Conservation (phyloP, 2,888 invertebrate genomes). For the Erpobdella octoculata region DNA sequence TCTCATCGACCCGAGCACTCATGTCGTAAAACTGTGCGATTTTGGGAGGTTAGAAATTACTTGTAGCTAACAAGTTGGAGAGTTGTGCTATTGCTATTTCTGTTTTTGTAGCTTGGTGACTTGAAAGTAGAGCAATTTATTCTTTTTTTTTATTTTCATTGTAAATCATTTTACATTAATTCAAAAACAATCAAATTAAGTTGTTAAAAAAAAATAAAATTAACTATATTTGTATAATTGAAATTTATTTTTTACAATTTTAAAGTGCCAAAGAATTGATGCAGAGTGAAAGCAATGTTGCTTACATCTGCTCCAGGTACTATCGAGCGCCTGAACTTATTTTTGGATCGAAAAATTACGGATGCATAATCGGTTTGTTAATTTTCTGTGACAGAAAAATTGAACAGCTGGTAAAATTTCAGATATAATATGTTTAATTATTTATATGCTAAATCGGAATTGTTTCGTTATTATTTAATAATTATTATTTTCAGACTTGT, state of each 20-base stretch:
- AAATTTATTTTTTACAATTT: background rate
- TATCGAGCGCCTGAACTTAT: constrained; percentile 98
- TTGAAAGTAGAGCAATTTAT: background rate
- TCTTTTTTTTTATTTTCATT: background rate
- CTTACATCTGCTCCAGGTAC: constrained; percentile 98
- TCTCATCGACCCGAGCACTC: constrained; percentile 90
- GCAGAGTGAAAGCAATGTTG: constrained; percentile 92
- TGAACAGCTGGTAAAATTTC: background rate
- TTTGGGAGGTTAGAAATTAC: constrained; percentile 68
- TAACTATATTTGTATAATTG: background rate
- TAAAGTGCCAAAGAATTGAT: constrained; percentile 88
- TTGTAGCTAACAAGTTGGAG: background rate
- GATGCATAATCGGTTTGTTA: constrained; percentile 78
- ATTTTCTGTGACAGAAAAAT: background rate
- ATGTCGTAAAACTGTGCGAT: constrained; percentile 94
- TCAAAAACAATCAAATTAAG: background rate
- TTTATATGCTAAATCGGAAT: no score
- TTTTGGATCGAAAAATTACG: constrained; percentile 96
- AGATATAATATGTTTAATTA: background rate
- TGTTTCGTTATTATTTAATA: background rate
- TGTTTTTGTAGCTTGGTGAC: no score
- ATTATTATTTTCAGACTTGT: constrained; percentile 66
- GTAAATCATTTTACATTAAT: background rate
- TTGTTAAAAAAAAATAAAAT: background rate
- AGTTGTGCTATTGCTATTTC: background rate